Evolutionary conservation across 2,113 vertebrate species (phyloP).

Genomic region (Micronycteris hirsuta): DNA sequence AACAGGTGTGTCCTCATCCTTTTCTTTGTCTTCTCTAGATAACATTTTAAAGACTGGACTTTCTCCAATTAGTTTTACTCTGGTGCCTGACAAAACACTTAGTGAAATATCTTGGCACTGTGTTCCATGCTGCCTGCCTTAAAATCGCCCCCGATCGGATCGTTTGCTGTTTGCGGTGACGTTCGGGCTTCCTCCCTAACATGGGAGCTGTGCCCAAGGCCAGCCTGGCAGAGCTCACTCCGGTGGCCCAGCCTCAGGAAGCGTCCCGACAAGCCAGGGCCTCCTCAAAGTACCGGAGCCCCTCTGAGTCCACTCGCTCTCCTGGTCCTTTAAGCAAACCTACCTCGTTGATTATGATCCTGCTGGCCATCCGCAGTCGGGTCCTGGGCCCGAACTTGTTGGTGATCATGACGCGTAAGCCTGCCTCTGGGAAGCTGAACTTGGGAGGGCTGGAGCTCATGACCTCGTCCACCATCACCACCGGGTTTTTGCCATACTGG

Average conservation of each 20-base stretch:
- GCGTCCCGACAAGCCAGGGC: neutral
- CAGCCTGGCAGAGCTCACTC: neutral
- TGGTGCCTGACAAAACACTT: neutral
- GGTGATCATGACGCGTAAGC: conserved; percentile 95
- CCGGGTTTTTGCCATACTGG: conserved; percentile 85
- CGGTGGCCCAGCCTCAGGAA: fast-evolving
- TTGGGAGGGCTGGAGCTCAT: conserved; percentile 94
- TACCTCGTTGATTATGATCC: conserved; percentile 98
- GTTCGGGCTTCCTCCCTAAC: neutral
- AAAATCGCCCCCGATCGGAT: no score
- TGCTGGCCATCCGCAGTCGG: conserved; percentile 95
- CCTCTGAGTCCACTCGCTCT: neutral
- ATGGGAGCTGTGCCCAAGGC: fast-evolving
- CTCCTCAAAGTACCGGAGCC: no score
- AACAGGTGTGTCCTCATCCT: neutral
- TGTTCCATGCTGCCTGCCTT: neutral
- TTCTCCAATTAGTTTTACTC: neutral
- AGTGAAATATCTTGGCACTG: neutral
- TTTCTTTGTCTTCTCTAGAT: no score
- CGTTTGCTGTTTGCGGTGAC: neutral
- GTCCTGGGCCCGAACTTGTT: conserved; percentile 97
- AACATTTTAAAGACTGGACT: neutral
- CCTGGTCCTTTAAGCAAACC: neutral
- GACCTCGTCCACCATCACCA: conserved; percentile 98
- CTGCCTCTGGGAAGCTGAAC: conserved; percentile 94